Conservation (phyloP, 1,140 invertebrate species). For the Meloidogyne hapla region DNA sequence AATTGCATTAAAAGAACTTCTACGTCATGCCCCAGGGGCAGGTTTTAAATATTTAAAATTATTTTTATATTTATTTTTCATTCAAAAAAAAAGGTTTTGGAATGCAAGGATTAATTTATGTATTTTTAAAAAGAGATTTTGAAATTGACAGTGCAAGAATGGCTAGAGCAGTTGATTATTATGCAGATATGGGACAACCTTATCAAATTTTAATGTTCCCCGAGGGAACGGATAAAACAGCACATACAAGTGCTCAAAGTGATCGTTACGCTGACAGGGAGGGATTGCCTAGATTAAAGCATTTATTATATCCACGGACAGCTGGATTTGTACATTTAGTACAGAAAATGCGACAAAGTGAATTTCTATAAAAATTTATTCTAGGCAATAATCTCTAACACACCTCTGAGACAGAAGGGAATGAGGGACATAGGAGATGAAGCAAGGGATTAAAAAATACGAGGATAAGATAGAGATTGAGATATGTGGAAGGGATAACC, state of each 20-base stretch:
- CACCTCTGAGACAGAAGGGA: too few relatives aligned
- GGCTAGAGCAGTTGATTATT: constrained; percentile 70
- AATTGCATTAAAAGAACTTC: constrained; percentile 79
- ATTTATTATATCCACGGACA: constrained; percentile 61
- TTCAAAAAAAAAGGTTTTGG: constrained; percentile 72
- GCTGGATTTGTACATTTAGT: constrained; percentile 61
- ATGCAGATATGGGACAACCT: constrained; percentile 70
- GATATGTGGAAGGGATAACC: background rate
- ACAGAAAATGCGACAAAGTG: constrained; percentile 59
- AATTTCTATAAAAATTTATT: constrained; percentile 16
- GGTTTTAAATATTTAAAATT: constrained; percentile 64
- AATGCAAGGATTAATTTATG: constrained; percentile 80
- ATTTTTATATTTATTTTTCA: constrained; percentile 1
- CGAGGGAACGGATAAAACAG: constrained; percentile 81
- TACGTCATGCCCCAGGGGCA: constrained; percentile 77
- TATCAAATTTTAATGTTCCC: constrained; percentile 78
- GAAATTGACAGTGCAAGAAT: constrained; percentile 74
- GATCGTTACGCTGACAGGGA: constrained; percentile 56
- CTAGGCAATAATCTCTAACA: too few relatives aligned
- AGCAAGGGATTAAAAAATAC: background rate
- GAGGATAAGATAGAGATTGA: background rate
- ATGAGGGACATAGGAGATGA: too few relatives aligned
- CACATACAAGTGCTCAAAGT: constrained; percentile 66
- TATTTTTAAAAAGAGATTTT: constrained; percentile 81
- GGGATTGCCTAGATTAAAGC: constrained; percentile 50